Conservation (phyloP, 2,113 vertebrate genomes). For the Tragelaphus strepsiceros region DNA sequence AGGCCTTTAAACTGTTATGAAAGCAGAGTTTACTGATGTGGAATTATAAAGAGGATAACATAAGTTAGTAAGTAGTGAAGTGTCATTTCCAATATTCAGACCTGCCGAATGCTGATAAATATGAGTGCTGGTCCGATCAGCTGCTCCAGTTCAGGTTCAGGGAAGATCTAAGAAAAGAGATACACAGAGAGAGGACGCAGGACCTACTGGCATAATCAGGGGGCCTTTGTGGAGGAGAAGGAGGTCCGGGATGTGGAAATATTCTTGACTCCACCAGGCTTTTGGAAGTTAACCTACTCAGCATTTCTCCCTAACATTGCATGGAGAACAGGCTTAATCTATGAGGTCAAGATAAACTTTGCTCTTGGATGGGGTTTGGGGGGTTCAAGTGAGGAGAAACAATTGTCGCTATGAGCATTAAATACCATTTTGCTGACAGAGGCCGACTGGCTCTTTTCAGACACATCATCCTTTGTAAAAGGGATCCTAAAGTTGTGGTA, state of each 20-base stretch:
- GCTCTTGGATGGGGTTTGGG: slow-evolving; percentile 47
- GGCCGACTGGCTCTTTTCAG: slow-evolving; percentile 32
- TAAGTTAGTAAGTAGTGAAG: not conserved
- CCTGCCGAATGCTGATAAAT: not conserved
- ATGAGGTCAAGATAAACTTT: slow-evolving; percentile 45
- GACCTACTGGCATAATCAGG: not conserved
- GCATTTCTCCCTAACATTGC: not conserved
- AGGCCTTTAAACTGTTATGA: not conserved
- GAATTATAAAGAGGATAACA: not conserved
- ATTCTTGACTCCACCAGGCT: not conserved
- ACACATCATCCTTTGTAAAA: slow-evolving; percentile 50
- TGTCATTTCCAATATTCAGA: not conserved
- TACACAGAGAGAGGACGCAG: not conserved
- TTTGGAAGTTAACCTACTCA: not conserved
- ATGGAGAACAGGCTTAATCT: not conserved
- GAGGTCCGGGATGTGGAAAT: not conserved
- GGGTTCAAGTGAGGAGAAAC: slow-evolving; percentile 61
- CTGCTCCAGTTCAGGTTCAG: not conserved
- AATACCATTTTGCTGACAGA: slow-evolving; percentile 47
- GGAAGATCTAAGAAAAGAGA: not conserved
- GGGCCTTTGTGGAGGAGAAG: not conserved
- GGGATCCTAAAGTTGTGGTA: slow-evolving; percentile 13
- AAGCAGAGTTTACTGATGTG: not conserved
- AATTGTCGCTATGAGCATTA: slow-evolving; percentile 44
- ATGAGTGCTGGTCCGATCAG: not conserved